Conservation (phyloP, 2,113 vertebrate genomes). For the Lycaon pictus region DNA sequence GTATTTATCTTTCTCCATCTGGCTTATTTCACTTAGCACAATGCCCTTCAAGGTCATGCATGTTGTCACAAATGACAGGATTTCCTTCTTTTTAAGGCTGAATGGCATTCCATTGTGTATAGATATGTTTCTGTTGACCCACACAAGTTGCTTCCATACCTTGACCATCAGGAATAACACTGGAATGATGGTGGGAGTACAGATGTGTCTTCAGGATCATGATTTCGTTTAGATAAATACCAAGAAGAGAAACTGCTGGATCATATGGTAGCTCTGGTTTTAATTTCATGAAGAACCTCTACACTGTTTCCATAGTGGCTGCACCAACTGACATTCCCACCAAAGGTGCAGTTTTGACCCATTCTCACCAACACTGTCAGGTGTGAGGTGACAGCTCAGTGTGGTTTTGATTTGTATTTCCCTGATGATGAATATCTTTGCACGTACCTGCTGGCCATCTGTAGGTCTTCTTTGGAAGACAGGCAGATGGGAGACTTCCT, state of each 20-base stretch:
- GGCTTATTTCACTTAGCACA: background rate
- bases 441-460: background rate
- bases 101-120: background rate
- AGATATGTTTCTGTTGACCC: fast-evolving
- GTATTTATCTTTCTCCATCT: background rate
- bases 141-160: background rate
- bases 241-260: background rate
- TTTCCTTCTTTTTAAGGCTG: background rate
- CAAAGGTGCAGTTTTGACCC: background rate
- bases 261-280: too few species aligned
- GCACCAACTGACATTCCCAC: background rate
- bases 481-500: background rate
- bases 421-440: background rate
- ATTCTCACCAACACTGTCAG: fast-evolving
- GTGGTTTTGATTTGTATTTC: fast-evolving
- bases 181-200: fast-evolving
- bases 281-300: background rate
- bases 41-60: too few species aligned
- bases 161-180: fast-evolving
- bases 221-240: background rate
- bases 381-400: too few species aligned
- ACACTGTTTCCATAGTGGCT: fast-evolving
- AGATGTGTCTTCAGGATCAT: background rate
- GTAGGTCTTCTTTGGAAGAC: background rate
- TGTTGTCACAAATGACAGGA: background rate